A percentile compares a stretch with the other conserved stretches of the same genome.
These are phyloP conservation scores for Acronicta psi DNA, from an alignment of 2,888 invertebrate species.

Conservation along the genomic window DNA sequence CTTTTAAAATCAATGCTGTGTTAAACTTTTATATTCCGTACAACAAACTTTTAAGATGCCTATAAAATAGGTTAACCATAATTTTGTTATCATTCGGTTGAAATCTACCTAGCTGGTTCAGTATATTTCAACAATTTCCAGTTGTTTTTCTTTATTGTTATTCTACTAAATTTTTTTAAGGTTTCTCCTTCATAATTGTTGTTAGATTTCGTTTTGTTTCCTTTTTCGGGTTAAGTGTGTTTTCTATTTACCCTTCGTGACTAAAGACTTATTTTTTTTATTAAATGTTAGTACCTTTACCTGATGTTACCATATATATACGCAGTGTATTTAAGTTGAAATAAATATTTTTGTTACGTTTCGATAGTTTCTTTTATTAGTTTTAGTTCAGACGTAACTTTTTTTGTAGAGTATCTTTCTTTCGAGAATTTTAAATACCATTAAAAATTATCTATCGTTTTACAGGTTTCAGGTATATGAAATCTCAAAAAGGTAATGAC, in stretches of 20 bases:
- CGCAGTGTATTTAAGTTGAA: background rate
- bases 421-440: no score
- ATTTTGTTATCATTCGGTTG: background rate
- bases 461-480: conserved; percentile 29
- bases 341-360: conserved; percentile 7
- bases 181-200: background rate
- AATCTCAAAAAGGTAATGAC: conserved; percentile 28
- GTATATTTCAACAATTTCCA: background rate
- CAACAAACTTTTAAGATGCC: background rate
- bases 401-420: no score
- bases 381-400: background rate
- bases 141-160: background rate
- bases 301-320: background rate
- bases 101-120: background rate
- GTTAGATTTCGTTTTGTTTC: background rate
- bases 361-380: conserved; percentile 1
- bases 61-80: background rate
- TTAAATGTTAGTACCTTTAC: background rate
- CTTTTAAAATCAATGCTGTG: background rate
- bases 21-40: background rate
- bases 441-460: no score
- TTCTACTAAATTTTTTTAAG: background rate
- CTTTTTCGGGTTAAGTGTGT: background rate
- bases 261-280: no score
- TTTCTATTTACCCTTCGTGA: background rate